phyloP scores from a whole-genome alignment of 2,888 invertebrate genomes.

The Lithophane socia region DNA sequence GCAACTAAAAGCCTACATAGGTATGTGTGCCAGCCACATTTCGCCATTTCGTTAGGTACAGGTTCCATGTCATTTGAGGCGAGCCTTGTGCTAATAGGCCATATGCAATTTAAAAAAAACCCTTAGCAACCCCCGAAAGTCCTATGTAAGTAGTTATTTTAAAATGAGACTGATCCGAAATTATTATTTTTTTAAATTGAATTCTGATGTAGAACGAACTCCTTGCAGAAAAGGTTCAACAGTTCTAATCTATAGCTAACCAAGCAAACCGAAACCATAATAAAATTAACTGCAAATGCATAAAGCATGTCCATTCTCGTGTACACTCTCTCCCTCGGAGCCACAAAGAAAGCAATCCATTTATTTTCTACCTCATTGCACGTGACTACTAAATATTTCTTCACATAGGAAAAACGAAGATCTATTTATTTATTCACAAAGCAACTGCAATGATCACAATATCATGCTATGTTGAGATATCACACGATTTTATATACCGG shows the following conservation, averaged over 20 bases:
- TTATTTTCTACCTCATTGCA: slow-evolving; percentile 47
- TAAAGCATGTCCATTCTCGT: not conserved
- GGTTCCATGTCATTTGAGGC: not conserved
- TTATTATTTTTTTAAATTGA: not conserved
- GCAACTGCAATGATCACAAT: not conserved
- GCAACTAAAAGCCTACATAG: not conserved
- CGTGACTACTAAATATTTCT: slow-evolving; percentile 23
- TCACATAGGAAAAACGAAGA: not conserved
- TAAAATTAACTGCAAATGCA: not conserved
- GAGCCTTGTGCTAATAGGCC: not conserved
- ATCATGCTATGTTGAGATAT: not conserved
- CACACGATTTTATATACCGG: not conserved
- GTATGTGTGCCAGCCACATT: not conserved
- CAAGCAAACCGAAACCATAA: not conserved
- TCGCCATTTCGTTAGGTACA: not conserved
- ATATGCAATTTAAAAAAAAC: not conserved
- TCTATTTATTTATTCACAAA: no score
- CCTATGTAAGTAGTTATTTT: not conserved
- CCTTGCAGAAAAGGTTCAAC: not conserved
- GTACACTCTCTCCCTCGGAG: slow-evolving; percentile 54
- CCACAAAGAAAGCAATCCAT: slow-evolving; percentile 35
- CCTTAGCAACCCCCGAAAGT: not conserved
- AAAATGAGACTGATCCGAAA: not conserved
- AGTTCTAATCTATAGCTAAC: not conserved
- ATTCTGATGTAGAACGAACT: no score